phyloP scores from a whole-genome alignment of 2,888 invertebrate genomes.

The Apamea sordens region DNA sequence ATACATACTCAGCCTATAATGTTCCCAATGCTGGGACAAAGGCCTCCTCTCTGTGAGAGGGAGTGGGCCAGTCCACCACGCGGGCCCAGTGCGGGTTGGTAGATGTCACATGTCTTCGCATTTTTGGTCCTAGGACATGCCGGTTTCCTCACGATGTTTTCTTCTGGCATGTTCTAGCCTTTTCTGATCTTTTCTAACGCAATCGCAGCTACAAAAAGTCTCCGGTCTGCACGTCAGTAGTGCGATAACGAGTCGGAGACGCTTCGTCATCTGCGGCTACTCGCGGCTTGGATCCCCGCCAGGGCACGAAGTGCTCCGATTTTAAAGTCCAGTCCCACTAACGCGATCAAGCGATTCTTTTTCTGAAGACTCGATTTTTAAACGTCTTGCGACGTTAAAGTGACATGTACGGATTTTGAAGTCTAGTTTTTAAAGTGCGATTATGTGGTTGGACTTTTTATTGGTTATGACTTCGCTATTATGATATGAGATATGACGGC shows the following conservation, averaged over 20 bases:
- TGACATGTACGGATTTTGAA: slow-evolving; percentile 9
- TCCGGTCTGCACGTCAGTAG: slow-evolving; percentile 62
- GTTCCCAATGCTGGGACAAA: too few relatives aligned
- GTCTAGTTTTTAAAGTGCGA: neutral
- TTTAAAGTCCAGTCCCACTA: slow-evolving; percentile 63
- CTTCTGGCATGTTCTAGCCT: too few relatives aligned
- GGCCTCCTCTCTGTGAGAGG: too few relatives aligned
- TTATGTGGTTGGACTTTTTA: neutral
- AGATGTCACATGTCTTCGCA: too few relatives aligned
- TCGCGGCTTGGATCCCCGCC: slow-evolving; percentile 85
- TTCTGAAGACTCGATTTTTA: slow-evolving; percentile 22
- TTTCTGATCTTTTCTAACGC: neutral
- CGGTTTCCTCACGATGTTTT: too few relatives aligned
- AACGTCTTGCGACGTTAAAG: slow-evolving; percentile 12
- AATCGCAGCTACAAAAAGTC: slow-evolving; percentile 58
- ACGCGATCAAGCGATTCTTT: slow-evolving; percentile 50
- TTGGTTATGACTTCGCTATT: neutral
- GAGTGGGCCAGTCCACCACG: too few relatives aligned
- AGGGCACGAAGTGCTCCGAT: slow-evolving; percentile 77
- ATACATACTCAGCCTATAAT: too few relatives aligned
- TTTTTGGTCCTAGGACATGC: too few relatives aligned
- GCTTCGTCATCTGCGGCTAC: slow-evolving; percentile 85
- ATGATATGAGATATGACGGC: neutral
- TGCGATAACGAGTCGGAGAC: slow-evolving; percentile 80
- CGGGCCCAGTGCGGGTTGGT: too few relatives aligned